Percentiles rank a stretch among this genome's conserved stretches.
Evolutionary conservation across 2,113 vertebrate species (phyloP).

Genomic region (Hystrix brachyura): DNA sequence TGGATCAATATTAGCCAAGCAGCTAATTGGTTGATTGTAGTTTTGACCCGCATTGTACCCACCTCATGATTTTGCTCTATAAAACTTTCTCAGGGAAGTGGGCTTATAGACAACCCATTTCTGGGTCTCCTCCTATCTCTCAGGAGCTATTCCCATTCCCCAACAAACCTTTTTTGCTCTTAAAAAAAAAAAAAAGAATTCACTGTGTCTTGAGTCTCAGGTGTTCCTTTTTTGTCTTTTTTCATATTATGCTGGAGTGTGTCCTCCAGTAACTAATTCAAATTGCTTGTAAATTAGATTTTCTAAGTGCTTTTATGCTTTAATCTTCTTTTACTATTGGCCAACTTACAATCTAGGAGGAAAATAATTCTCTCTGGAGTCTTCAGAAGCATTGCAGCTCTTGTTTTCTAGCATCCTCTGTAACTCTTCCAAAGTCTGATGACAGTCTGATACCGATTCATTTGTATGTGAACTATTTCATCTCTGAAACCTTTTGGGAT

Average conservation of each 20-base stretch:
- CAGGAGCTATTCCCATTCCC: too few species aligned
- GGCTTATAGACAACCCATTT: too few species aligned
- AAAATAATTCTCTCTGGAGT: slow-evolving; percentile 25
- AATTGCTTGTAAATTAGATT: slow-evolving; percentile 18
- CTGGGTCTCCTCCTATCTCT: too few species aligned
- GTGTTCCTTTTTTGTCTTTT: background rate
- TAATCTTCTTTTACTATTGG: slow-evolving; percentile 20
- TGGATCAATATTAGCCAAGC: too few species aligned
- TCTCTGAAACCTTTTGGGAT: background rate
- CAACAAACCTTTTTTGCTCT: too few species aligned
- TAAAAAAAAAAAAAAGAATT: too few species aligned
- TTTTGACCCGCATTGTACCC: too few species aligned
- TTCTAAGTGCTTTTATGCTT: background rate
- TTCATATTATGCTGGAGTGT: background rate
- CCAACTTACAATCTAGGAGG: background rate
- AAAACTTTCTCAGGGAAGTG: too few species aligned
- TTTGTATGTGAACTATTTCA: background rate
- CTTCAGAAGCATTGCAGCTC: background rate
- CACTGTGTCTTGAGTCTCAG: background rate
- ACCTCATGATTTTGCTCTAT: too few species aligned
- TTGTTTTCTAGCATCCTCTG: background rate
- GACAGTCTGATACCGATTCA: background rate
- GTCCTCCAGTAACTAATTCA: background rate
- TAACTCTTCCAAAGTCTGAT: background rate
- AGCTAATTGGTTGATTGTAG: too few species aligned